These are phyloP conservation scores for Quiscalus mexicanus DNA, from an alignment of 2,113 vertebrate species.

Conservation along the genomic window DNA sequence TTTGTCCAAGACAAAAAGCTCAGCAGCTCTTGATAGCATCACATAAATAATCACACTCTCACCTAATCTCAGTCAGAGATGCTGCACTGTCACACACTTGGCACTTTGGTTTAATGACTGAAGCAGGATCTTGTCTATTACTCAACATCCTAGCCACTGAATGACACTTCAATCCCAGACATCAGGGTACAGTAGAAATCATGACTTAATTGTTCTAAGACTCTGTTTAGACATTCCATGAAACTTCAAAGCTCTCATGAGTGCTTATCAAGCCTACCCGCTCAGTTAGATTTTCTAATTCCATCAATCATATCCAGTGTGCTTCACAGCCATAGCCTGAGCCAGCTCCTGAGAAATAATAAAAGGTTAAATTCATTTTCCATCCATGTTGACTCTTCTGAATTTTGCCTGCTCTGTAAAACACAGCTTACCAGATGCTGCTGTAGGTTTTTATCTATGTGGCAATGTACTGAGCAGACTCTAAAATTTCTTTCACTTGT, in stretches of 20 bases:
- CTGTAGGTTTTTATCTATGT: not conserved
- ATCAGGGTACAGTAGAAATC: not conserved
- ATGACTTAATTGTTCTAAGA: not conserved
- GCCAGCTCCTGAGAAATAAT: not conserved
- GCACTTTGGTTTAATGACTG: not conserved
- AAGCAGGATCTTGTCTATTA: not conserved
- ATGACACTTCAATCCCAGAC: not conserved
- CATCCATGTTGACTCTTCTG: not conserved
- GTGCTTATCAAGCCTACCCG: not conserved
- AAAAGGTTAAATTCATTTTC: not conserved
- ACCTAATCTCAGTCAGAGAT: not conserved
- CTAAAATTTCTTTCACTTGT: not conserved
- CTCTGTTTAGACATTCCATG: not conserved
- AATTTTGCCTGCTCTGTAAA: not conserved
- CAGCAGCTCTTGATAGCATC: not conserved
- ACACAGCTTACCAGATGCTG: not conserved
- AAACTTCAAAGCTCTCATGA: not conserved
- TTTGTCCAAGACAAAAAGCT: not conserved
- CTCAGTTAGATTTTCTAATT: not conserved
- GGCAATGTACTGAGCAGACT: not conserved
- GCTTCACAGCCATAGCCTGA: not conserved
- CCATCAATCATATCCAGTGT: not conserved
- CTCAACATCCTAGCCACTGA: not conserved
- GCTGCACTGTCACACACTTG: not conserved
- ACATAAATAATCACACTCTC: not conserved